These are phyloP conservation scores for Montipora capricornis DNA, from an alignment of 64 coral and sea anemone genomes.

Conservation along the genomic window DNA sequence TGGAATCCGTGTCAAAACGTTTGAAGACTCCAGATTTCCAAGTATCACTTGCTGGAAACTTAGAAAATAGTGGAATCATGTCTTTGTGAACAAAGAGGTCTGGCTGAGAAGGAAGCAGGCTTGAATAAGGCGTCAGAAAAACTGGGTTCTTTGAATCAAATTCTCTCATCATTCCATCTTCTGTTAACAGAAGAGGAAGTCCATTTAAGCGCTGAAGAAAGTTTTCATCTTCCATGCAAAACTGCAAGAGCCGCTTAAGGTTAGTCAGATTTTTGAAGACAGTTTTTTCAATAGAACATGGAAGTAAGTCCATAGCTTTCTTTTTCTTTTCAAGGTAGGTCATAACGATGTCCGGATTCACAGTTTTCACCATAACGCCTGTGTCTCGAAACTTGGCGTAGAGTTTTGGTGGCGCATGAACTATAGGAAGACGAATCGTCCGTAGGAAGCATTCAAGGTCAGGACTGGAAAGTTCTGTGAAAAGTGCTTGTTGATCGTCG, in stretches of 20 bases:
- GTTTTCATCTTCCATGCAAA: conserved; percentile 73
- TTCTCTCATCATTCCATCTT: conserved; percentile 76
- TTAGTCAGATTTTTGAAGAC: conserved; percentile 47
- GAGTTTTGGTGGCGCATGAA: conserved; percentile 45
- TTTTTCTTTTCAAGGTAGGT: conserved; percentile 52
- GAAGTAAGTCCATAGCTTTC: conserved; percentile 59
- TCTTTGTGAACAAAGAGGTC: conserved; percentile 88
- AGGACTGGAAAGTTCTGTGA: conserved; percentile 15
- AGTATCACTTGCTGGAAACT: conserved; percentile 18
- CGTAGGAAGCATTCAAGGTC: conserved; percentile 73
- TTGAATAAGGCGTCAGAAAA: conserved; percentile 83
- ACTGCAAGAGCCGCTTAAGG: conserved; percentile 61
- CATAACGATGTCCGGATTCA: conserved; percentile 79
- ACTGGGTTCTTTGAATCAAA: conserved; percentile 82
- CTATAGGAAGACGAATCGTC: conserved; percentile 76
- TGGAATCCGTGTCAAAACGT: conserved; percentile 85
- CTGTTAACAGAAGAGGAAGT: conserved; percentile 87
- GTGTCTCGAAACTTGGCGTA: conserved; percentile 59
- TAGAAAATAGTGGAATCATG: conserved; percentile 59
- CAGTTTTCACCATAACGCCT: conserved; percentile 46
- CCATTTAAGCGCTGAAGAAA: conserved; percentile 74
- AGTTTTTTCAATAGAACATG: conserved; percentile 68
- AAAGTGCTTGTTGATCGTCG: conserved; percentile 73
- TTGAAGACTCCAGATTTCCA: conserved; percentile 78
- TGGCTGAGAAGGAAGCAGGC: conserved; percentile 76